Evolutionary conservation across 2,888 invertebrate species (phyloP).

Genomic region (Platycheirus rosarum): DNA sequence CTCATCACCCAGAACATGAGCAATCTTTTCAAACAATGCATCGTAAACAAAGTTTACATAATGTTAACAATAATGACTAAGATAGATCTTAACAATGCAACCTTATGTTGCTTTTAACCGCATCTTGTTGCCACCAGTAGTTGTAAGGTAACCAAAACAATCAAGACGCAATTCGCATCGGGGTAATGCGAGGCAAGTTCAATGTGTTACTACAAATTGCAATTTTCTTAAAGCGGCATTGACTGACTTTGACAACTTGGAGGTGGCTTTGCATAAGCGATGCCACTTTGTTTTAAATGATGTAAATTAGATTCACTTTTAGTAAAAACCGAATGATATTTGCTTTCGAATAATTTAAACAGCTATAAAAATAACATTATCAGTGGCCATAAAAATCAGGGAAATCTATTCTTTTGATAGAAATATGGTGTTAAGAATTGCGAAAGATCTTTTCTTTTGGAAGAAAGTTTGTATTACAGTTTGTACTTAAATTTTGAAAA

Average conservation of each 20-base stretch:
- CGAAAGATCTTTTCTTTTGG: too few species aligned
- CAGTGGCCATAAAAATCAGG: too few species aligned
- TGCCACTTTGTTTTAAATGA: too few species aligned
- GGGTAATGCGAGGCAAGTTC: constrained; percentile 65
- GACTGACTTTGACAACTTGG: constrained; percentile 54
- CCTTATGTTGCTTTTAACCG: constrained; percentile 44
- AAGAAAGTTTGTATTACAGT: too few species aligned
- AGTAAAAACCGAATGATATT: too few species aligned
- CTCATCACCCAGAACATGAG: constrained; percentile 36
- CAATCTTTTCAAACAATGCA: constrained; percentile 51
- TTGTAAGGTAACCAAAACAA: constrained; percentile 41
- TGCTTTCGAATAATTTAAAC: too few species aligned
- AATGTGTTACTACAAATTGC: constrained; percentile 60
- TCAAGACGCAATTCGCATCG: constrained; percentile 26
- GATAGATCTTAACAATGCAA: constrained; percentile 54
- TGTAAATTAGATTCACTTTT: too few species aligned
- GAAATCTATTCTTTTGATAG: too few species aligned
- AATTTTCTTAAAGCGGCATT: constrained; percentile 26
- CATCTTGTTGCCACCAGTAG: not conserved
- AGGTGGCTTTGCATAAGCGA: constrained; percentile 25
- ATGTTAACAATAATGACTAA: constrained; percentile 68
- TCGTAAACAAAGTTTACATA: constrained; percentile 65
- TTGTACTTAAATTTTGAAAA: too few species aligned
- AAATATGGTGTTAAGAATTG: too few species aligned
- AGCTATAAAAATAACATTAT: too few species aligned